Evolutionary conservation across 2,797 vertebrate species (phyloP).

Genomic region (Alca torda): DNA sequence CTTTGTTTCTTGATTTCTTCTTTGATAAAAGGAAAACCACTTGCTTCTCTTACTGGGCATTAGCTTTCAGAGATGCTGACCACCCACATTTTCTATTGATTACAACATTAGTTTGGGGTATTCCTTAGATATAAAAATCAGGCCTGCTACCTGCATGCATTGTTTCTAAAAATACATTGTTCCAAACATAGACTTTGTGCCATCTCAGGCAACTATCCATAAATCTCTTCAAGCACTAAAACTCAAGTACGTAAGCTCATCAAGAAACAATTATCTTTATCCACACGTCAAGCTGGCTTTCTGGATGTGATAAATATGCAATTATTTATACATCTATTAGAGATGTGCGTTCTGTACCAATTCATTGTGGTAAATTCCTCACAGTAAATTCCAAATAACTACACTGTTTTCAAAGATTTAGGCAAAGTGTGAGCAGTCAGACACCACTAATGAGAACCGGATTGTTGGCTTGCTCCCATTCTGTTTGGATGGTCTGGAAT

Average conservation of each 20-base stretch:
- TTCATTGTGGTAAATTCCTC: slow-evolving; percentile 4
- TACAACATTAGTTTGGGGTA: not conserved
- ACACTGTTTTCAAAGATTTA: not conserved
- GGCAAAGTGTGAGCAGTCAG: not conserved
- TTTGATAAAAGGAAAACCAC: not conserved
- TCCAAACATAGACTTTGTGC: not conserved
- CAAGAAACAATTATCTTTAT: slow-evolving; percentile 19
- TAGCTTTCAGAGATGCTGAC: not conserved
- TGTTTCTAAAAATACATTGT: slow-evolving; percentile 14
- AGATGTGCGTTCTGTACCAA: not conserved
- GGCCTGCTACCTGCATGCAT: not conserved
- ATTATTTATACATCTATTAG: slow-evolving; percentile 39
- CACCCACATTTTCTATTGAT: not conserved
- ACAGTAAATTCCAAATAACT: not conserved
- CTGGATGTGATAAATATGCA: not conserved
- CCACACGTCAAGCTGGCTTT: slow-evolving; percentile 1
- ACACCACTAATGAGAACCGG: not conserved
- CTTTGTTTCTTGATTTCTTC: not conserved
- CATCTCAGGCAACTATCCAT: not conserved
- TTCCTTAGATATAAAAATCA: slow-evolving; percentile 9
- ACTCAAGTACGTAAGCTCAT: slow-evolving; percentile 34
- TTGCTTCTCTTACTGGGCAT: not conserved
- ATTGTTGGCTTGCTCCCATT: not conserved
- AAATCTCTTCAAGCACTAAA: slow-evolving; percentile 39
- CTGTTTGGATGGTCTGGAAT: not conserved